Evolutionary conservation across 2,888 invertebrate genomes (phyloP), one percentile per base, ranked within the genome.

Genomic region (Monopis laevigella): DNA sequence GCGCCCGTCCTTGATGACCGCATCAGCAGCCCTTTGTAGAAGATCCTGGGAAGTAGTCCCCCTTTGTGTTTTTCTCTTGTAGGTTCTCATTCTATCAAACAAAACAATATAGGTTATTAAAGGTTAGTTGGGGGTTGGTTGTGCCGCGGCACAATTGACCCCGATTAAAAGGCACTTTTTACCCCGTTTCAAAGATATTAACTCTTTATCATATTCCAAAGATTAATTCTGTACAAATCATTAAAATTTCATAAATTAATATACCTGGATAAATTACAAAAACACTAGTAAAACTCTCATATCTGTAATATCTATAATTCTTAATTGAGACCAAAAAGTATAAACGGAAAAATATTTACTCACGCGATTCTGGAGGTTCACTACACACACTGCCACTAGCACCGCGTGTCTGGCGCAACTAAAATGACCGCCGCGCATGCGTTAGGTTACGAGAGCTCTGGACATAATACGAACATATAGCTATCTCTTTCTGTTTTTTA

Each of bases 1-100:
- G 17, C 29, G 12, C 8, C 44, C 40, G 29, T 40, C 42, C 14
- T 42, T 43, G 16, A 42, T 40, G 17, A 40, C 42, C 29, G 40
- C 42, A 30, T 45, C 38, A 19, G 38, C 38, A 38, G 38, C 38
- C 38, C 38, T 38, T 19, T 38, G 38, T 38, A 38, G 17, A 38
- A 38, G 6, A 38, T 38, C 38, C 21, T 38, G 12, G 21, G 38
- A 38, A 19, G 21, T 38, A 38, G 2, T 38, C 12, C 38, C 38
- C 38, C 21, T 38, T 38, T 10, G 11, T 18, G 10, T 38, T 38
- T 38, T 24, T 24, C 38, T 18, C 38, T 18, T 38, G 21, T 38
- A 38, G 17, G 38, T 38, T 21, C 19, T 38, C 38, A 19, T 38
- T 12, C 5, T 38, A 21, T 38, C 21, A 38, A 38, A 38, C 21